These are phyloP conservation scores for Limnephilus lunatus DNA, from an alignment of 2,888 invertebrate species.

Conservation along the genomic window DNA sequence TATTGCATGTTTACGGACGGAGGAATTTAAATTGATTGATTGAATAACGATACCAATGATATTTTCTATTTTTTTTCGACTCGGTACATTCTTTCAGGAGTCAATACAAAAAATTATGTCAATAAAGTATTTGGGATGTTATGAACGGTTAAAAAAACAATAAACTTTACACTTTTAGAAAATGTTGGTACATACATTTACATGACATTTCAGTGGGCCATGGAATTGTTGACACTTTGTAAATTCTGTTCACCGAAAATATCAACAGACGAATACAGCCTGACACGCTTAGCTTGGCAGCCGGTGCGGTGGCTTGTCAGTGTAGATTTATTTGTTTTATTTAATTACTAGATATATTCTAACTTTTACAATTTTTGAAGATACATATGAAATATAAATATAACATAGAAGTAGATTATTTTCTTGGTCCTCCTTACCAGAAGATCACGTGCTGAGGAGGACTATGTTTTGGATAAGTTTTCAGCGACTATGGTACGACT, in stretches of 20 bases:
- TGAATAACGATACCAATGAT: slow-evolving; percentile 34
- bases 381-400: too few relatives aligned
- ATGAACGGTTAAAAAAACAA: neutral
- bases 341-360: too few relatives aligned
- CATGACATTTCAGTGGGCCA: neutral
- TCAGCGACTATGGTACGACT: too few relatives aligned
- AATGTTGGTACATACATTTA: neutral
- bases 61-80: neutral
- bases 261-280: neutral
- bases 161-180: neutral
- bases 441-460: too few relatives aligned
- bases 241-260: neutral
- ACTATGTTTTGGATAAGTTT: too few relatives aligned
- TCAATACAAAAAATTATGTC: neutral
- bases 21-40: slow-evolving; percentile 37
- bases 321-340: too few relatives aligned
- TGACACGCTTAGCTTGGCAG: neutral
- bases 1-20: slow-evolving; percentile 39
- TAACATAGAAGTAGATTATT: too few relatives aligned
- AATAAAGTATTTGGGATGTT: neutral
- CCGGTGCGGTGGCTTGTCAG: neutral
- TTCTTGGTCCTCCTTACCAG: too few relatives aligned
- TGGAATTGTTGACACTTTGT: neutral
- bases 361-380: too few relatives aligned
- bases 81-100: neutral